Base-by-base conservation (phyloP, 2,113 vertebrate genomes). In the Chitala chitala region DNA sequence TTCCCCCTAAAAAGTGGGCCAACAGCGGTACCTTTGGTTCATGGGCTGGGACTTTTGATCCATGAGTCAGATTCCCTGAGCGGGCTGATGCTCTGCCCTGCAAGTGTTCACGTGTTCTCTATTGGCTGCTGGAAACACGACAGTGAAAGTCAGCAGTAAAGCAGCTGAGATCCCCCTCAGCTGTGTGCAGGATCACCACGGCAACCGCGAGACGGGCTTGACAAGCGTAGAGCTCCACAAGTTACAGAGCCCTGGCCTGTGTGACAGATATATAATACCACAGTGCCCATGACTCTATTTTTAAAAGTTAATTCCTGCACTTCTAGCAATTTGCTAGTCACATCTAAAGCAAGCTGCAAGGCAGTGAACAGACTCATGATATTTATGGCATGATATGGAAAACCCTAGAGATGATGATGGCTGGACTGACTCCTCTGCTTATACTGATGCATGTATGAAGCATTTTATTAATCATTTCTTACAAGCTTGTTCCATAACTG, bases 171-270 rank as follows among this genome's bases (percentile, higher is more conserved):
- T 71, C 53, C 42, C 40, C 65, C 24, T 75, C 38, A 33, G 29
- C 54, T 48, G 68, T 48, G 68, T 51, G n/a, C n/a, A 24, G 76
- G 84, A 81, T 85, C 84, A 78, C 82, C 78, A 75, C 75, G 76
- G 78, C 73, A 76, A 76, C 78, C 70, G 58, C 64, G 74, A 81
- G 82, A 84, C 85, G 85, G 86, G 80, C 84, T 86, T 79, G 73
- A 86, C 86, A 89, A 88, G 89, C 87, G 88, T 87, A 85, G 79
- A 65, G n/a, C n/a, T 84, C 87, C 88, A 85, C 89, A 89, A 83
- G 90, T 89, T 87, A 88, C 85, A 81, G 82, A 89, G 83, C 77
- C 84, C 84, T 87, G 85, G 86, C 85, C 87, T 84, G 85, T 84
- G 88, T 86, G 87, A 84, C 86, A 85, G 84, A 87, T 85, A 87